These are phyloP conservation scores for Cantharis rustica DNA, from an alignment of 2,888 invertebrate species.

Conservation along the genomic window DNA sequence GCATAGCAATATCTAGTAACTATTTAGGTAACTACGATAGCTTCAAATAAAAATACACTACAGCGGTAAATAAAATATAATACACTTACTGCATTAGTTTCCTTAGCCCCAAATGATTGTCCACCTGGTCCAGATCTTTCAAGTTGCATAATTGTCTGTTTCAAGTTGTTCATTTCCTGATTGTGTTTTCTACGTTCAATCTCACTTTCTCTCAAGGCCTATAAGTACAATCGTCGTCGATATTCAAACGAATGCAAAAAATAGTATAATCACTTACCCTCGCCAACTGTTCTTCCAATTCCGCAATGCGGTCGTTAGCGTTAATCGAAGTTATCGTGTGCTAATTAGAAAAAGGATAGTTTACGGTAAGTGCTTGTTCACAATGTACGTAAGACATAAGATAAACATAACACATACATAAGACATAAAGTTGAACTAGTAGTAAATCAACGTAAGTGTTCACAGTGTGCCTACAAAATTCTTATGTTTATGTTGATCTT, in stretches of 20 bases:
- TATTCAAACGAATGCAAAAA: neutral
- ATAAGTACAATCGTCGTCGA: conserved; percentile 33
- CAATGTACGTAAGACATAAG: too few species aligned
- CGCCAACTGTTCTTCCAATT: conserved; percentile 35
- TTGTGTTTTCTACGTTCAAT: conserved; percentile 39
- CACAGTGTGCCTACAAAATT: too few species aligned
- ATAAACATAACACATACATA: too few species aligned
- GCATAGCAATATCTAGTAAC: neutral
- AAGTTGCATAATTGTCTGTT: conserved; percentile 45
- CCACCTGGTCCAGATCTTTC: conserved; percentile 33
- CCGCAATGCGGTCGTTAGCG: neutral
- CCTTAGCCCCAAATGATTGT: neutral
- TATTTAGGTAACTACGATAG: neutral
- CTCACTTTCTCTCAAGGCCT: conserved; percentile 36
- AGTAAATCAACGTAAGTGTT: too few species aligned
- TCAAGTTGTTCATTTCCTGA: conserved; percentile 45
- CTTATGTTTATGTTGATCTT: too few species aligned
- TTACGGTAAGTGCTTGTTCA: too few species aligned
- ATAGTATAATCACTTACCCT: conserved; percentile 17
- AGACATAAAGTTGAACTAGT: too few species aligned
- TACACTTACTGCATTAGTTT: neutral
- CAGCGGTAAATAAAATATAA: neutral
- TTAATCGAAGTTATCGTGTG: neutral
- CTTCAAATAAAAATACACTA: neutral
- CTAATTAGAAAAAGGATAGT: neutral